These are phyloP conservation scores for Tringa solitaria DNA, from an alignment of 2,113 vertebrate species.

Conservation along the genomic window DNA sequence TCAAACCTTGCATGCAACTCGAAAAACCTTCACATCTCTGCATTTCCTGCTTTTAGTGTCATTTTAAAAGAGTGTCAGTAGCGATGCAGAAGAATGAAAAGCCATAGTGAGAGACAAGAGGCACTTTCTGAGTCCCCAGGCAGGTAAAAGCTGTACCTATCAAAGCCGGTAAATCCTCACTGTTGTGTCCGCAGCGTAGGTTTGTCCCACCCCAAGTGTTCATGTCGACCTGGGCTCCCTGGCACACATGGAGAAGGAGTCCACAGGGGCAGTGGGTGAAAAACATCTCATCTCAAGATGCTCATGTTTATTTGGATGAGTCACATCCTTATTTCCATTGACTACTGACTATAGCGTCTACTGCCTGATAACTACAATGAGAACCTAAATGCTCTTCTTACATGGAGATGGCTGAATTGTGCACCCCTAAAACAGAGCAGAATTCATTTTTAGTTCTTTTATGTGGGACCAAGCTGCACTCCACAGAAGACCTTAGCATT, in stretches of 20 bases:
- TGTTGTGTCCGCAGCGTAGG: background rate
- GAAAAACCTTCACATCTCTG: background rate
- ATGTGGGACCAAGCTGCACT: background rate
- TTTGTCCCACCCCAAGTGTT: background rate
- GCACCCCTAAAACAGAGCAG: background rate
- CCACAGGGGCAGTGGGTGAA: background rate
- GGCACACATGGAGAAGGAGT: background rate
- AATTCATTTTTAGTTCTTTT: background rate
- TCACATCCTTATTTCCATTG: background rate
- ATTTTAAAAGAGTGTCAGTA: background rate
- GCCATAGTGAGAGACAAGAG: background rate
- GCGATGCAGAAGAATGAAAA: background rate
- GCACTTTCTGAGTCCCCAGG: background rate
- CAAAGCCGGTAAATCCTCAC: background rate
- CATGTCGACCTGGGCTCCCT: background rate
- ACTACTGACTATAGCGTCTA: background rate
- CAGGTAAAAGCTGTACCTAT: background rate
- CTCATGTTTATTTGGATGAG: background rate
- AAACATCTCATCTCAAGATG: background rate
- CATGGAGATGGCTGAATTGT: background rate
- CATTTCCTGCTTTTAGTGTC: background rate
- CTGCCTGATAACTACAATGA: background rate
- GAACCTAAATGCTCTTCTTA: background rate
- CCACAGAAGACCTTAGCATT: background rate
- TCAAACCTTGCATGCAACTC: background rate